Conservation (phyloP, 2,113 vertebrate species). For the Bubo scandiacus region DNA sequence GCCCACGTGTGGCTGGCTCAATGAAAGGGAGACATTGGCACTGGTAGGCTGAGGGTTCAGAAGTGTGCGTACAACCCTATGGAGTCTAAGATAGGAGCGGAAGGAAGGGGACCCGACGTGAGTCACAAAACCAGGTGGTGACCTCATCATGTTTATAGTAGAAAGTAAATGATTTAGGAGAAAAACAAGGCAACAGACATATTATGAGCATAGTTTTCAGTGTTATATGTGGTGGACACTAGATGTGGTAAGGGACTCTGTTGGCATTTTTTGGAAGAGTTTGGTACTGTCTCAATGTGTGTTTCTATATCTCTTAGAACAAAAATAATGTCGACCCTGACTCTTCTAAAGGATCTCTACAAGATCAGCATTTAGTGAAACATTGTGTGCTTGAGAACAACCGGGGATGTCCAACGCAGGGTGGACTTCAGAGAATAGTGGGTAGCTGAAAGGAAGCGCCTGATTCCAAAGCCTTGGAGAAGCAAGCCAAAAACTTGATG, state of each 20-base stretch:
- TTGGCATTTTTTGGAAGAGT: not conserved
- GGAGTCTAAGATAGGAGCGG: not conserved
- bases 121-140: slow-evolving; percentile 46
- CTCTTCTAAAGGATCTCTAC: not conserved
- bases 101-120: not conserved
- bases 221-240: not conserved
- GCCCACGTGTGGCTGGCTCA: not conserved
- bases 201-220: not conserved
- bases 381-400: not conserved
- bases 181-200: not conserved
- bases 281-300: not conserved
- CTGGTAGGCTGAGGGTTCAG: not conserved
- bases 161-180: not conserved
- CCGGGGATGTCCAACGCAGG: not conserved
- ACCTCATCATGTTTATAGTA: not conserved
- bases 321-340: not conserved
- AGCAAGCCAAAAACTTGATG: not conserved
- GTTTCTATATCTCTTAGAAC: not conserved
- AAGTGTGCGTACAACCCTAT: not conserved
- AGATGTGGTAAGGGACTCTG: not conserved
- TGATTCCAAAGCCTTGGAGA: not conserved
- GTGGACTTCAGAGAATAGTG: not conserved
- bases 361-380: not conserved
- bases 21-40: not conserved
- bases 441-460: not conserved